Conservation (phyloP, 2,888 invertebrate species). For the Melikaiella ostensackeni region DNA sequence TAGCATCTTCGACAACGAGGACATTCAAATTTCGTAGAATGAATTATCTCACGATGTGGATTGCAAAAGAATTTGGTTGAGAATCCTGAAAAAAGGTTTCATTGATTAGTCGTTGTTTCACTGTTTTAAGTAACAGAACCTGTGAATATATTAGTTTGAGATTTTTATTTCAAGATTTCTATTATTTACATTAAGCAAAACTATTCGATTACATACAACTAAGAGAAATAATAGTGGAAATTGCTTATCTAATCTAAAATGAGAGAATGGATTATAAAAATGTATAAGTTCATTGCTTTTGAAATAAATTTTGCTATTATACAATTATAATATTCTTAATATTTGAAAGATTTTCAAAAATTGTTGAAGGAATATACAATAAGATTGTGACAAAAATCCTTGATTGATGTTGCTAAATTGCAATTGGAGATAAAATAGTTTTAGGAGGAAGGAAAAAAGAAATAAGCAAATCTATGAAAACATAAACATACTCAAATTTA, state of each 20-base stretch:
- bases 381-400: too few relatives aligned
- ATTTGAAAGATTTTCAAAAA: too few relatives aligned
- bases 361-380: too few relatives aligned
- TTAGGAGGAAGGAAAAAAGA: not conserved
- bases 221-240: not conserved
- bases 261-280: not conserved
- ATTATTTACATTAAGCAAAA: not conserved
- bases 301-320: too few relatives aligned
- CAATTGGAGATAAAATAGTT: too few relatives aligned
- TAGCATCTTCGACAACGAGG: conserved; percentile 48
- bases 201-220: not conserved
- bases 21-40: conserved; percentile 42
- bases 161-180: not conserved
- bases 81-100: conserved; percentile 41
- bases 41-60: not conserved
- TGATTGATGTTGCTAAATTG: too few relatives aligned
- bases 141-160: not conserved
- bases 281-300: too few relatives aligned
- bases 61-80: not conserved
- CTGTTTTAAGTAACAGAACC: not conserved
- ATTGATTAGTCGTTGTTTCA: conserved; percentile 37
- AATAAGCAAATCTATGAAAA: conserved; percentile 23
- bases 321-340: too few relatives aligned
- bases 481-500: conserved; percentile 8
- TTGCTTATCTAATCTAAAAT: not conserved